Evolutionary conservation across 2,888 invertebrate genomes (phyloP), one percentile per base, ranked within the genome.

Genomic region (Rhamphomyia laevipes): DNA sequence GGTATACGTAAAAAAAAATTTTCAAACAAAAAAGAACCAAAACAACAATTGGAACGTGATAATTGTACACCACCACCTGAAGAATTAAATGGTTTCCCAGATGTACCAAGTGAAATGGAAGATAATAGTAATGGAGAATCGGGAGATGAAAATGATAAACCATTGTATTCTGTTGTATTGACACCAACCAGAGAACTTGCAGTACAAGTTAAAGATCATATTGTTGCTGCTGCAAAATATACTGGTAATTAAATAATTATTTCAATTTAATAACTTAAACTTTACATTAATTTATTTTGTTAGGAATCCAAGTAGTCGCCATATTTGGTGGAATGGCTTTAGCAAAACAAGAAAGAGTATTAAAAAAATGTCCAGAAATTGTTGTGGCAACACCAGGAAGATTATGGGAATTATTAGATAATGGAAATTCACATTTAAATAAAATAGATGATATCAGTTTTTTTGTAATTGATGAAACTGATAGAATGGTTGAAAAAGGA

Each of bases 381-480:
- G 84, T 99, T 1, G 91, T 99, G 33, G 97, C 93, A 1, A 99
- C 99, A 0, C 97, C 99, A 0, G 99, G 99, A 1, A 74, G 99
- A 12, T 75, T 99, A 27, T 99, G 97, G 97, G 94, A 97, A 70
- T 74, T 99, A 13, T 76, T 93, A 40, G 75, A 81, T 53, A 79
- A 84, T 62, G 91, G 86, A 1, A 83, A 89, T 62, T 69, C 75
- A 7, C 89, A 90, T 72, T 71, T 91, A 30, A 78, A 77, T 53
- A 82, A 86, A 63, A 65, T 91, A 15, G 72, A 81, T 53, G 73
- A 79, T 46, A 78, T 89, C 43, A 92, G 91, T 63, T 91, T 82
- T 68, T 73, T 99, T 53, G 95, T 92, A 0, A 89, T 97, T 57
- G 99, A 99, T 68, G 99, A 99, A 74, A 96, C 97, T 0, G 99